These are phyloP conservation scores for Tetranychus piercei DNA, from an alignment of 2,888 invertebrate species.

Conservation along the genomic window DNA sequence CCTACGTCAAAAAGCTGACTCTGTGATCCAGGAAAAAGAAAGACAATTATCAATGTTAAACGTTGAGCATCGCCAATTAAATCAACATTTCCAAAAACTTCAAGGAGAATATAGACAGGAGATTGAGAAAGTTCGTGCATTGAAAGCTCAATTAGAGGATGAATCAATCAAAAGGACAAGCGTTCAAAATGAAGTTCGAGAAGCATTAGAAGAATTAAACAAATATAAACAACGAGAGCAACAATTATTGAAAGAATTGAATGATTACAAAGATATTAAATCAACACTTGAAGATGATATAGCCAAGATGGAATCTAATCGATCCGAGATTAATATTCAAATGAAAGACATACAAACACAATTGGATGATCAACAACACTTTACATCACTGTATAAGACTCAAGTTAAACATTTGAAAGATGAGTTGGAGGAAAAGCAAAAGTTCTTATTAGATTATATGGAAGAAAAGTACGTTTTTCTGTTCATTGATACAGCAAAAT, in stretches of 20 bases:
- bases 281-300: constrained; percentile 55
- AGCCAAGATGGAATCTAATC: constrained; percentile 48
- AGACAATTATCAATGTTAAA: constrained; percentile 82
- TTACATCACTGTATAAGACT: constrained; percentile 66
- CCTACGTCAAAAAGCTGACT: constrained; percentile 63
- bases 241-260: constrained; percentile 49
- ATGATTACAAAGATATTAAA: constrained; percentile 48
- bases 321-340: constrained; percentile 48
- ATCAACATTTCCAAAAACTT: constrained; percentile 61
- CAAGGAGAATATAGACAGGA: constrained; percentile 82
- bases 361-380: constrained; percentile 85
- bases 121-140: constrained; percentile 59
- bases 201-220: constrained; percentile 49
- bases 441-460: constrained; percentile 59
- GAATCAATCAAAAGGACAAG: constrained; percentile 67
- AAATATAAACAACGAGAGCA: constrained; percentile 52
- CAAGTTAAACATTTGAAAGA: constrained; percentile 75
- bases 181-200: constrained; percentile 59
- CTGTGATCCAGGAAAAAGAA: constrained; percentile 60
- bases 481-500: neutral
- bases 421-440: constrained; percentile 66
- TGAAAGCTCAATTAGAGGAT: constrained; percentile 72
- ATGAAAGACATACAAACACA: constrained; percentile 86
- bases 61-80: constrained; percentile 84
- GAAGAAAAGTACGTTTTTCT: constrained; percentile 47